A percentile compares a stretch with the other conserved stretches of the same genome.
phyloP scores from a whole-genome alignment of 2,888 invertebrate species.

The Hirtodrosophila cameraria region DNA sequence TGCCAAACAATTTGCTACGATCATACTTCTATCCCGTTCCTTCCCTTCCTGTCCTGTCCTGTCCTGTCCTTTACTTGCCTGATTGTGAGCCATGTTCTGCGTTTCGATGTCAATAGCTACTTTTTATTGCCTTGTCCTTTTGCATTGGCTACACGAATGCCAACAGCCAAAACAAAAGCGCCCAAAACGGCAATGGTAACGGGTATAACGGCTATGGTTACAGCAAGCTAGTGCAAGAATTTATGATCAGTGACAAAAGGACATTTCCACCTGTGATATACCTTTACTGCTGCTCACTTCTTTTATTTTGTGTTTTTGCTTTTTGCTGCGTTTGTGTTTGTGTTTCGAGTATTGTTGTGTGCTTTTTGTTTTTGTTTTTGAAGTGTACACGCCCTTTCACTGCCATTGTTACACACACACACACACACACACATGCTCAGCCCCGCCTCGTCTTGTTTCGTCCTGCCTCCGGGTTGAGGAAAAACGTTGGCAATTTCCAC shows the following conservation, averaged over 20 bases:
- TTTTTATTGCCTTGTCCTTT: slow-evolving; percentile 68
- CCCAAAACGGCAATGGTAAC: slow-evolving; percentile 6
- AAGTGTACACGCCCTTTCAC: slow-evolving; percentile 65
- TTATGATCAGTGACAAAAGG: slow-evolving; percentile 79
- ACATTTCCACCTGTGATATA: slow-evolving; percentile 78
- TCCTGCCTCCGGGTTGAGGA: slow-evolving; percentile 37
- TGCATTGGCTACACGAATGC: slow-evolving; percentile 38
- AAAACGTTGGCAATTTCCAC: slow-evolving; percentile 54
- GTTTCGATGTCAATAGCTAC: slow-evolving; percentile 62
- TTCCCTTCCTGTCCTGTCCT: neutral
- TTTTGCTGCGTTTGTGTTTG: neutral
- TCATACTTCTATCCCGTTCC: slow-evolving; percentile 11
- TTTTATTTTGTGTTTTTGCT: neutral
- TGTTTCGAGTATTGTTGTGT: slow-evolving; percentile 15
- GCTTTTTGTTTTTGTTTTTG: slow-evolving; percentile 4
- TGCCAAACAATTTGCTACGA: slow-evolving; percentile 51
- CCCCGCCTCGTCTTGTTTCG: neutral
- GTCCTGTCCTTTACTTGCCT: slow-evolving; percentile 3
- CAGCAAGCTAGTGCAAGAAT: slow-evolving; percentile 60
- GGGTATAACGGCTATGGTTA: too few relatives aligned
- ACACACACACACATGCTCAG: neutral
- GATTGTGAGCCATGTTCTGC: slow-evolving; percentile 18
- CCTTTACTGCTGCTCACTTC: slow-evolving; percentile 36
- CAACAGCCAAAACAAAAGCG: slow-evolving; percentile 42
- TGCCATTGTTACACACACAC: slow-evolving; percentile 45